Evolutionary conservation across 2,888 invertebrate species (phyloP).

Genomic region (Dyspetes luteomarginatus): DNA sequence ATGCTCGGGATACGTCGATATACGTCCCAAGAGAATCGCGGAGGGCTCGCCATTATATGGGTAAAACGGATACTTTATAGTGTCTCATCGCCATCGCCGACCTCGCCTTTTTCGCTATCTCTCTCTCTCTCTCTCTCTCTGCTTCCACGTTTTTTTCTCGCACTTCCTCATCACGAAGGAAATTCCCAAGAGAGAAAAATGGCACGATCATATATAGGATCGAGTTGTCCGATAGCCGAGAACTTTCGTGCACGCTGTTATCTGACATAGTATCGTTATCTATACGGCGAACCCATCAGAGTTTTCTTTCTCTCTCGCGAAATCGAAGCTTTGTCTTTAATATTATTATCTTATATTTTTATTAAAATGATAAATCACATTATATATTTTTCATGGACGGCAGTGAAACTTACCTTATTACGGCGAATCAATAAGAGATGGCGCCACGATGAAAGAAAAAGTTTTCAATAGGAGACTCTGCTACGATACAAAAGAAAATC

Average conservation of each 20-base stretch:
- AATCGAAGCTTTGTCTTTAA: neutral
- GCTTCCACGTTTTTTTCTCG: neutral
- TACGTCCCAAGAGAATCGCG: conserved; percentile 25
- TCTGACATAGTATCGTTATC: neutral
- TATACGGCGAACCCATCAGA: neutral
- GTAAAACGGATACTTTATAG: conserved; percentile 45
- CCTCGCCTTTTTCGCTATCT: conserved; percentile 5
- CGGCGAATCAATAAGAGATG: neutral
- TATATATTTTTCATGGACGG: neutral
- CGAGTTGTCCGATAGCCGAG: conserved; percentile 16
- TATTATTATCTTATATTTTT: neutral
- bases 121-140: conserved; percentile 1
- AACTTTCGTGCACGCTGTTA: conserved; percentile 30
- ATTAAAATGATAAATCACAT: neutral
- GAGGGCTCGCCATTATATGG: conserved; percentile 19
- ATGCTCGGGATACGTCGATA: conserved; percentile 3
- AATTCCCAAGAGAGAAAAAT: conserved; percentile 1
- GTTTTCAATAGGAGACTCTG: neutral
- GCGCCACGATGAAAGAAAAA: neutral
- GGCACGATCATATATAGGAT: conserved; percentile 6
- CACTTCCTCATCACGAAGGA: neutral
- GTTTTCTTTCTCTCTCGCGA: neutral
- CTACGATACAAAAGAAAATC: neutral
- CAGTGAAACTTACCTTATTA: neutral
- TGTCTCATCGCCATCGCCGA: conserved; percentile 1